Evolutionary conservation across 2,113 vertebrate species (phyloP), one percentile per base, ranked within the genome.

Genomic region (Pelodiscus sinensis): DNA sequence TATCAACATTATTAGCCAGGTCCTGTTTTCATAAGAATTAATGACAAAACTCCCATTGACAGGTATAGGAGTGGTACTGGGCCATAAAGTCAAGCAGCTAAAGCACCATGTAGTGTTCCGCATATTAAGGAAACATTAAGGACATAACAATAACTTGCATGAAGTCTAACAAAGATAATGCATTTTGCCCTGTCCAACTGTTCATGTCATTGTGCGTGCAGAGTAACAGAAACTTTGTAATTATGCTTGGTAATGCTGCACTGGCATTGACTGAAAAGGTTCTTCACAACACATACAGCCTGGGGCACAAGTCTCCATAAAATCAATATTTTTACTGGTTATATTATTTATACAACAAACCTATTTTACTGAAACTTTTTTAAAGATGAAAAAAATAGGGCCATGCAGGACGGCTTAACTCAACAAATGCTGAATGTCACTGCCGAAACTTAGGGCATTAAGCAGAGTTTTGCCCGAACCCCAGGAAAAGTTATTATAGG

Each of bases 161-260:
- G 25, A 92, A 96, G 55, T 87, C 31, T 91, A 86, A 93, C 87
- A 96, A 95, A 94, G 94, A 90, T 85, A 93, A 60, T 90, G 84
- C 56, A 25, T 81, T 90, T 96, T 93, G 15, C 52, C 73, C 73
- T 84, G 50, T 75, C 73, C 91, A 73, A 57, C 86, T 93, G 65
- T 91, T 95, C 73, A 80, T 5, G 62, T 88, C 79, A 54, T 89
- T 88, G 86, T 85, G 79, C 88, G 68, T 31, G n/a, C 58, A 87
- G 89, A 93, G 95, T 93, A 87, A 96, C 93, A 95, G 84, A 91
- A 71, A 96, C 87, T 91, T 96, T 91, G 93, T 95, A 92, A 92
- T 94, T 89, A 85, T 85, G 84, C 71, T 88, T 92, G 19, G 19
- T 95, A 94, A 96, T 93, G 91, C 82, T 31, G 71, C 73, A 65